phyloP scores from a whole-genome alignment of 2,888 invertebrate species.

The Papilio protenor region DNA sequence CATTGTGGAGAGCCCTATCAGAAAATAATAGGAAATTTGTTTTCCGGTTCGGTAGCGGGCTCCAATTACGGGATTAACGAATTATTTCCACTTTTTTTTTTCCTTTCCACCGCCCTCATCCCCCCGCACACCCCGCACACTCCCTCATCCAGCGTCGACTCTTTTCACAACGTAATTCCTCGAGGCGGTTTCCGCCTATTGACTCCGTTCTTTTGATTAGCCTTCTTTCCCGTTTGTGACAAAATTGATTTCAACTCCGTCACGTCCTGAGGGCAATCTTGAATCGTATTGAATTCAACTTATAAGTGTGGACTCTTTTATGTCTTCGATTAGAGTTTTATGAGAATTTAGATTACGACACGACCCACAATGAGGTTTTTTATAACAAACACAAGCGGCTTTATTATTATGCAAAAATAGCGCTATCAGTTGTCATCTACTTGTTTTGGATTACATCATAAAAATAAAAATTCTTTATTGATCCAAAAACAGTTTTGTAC shows the following conservation, averaged over 20 bases:
- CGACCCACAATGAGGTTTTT: too few relatives aligned
- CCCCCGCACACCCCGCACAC: constrained; percentile 55
- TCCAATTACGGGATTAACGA: constrained; percentile 83
- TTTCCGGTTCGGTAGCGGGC: constrained; percentile 84
- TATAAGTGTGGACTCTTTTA: constrained; percentile 50
- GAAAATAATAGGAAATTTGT: constrained; percentile 83
- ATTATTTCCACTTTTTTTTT: constrained; percentile 84
- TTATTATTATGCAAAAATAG: too few relatives aligned
- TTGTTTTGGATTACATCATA: too few relatives aligned
- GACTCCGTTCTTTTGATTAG: constrained; percentile 81
- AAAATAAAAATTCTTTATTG: too few relatives aligned
- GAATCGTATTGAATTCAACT: constrained; percentile 65
- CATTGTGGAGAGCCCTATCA: constrained; percentile 62
- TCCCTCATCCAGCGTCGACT: constrained; percentile 46
- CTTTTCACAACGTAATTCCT: constrained; percentile 63
- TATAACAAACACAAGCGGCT: too few relatives aligned
- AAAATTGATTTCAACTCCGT: constrained; percentile 69
- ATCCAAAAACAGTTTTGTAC: too few relatives aligned
- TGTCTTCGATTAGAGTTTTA: background rate
- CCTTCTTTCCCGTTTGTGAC: constrained; percentile 80
- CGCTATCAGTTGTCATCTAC: too few relatives aligned
- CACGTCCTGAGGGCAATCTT: constrained; percentile 69
- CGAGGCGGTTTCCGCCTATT: constrained; percentile 80
- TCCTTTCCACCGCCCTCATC: constrained; percentile 53
- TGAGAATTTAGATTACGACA: background rate